phyloP scores from a whole-genome alignment of 2,888 invertebrate species.

The Polydrusus pterygomalis region DNA sequence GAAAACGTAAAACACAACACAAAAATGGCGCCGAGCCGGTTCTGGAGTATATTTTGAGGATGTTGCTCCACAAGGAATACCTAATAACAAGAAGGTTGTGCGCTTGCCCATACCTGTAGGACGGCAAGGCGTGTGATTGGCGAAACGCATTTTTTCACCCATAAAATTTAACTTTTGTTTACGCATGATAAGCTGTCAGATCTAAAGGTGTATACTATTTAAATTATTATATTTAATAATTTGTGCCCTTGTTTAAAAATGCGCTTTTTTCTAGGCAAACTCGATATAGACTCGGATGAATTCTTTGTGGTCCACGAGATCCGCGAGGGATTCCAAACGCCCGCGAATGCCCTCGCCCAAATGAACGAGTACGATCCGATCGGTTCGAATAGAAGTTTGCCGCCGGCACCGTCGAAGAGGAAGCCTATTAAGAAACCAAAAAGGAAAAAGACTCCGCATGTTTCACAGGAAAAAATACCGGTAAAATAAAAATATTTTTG shows the following conservation, averaged over 20 bases:
- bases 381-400: conserved; percentile 59
- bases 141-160: no score
- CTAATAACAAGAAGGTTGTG: no score
- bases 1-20: no score
- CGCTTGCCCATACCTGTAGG: no score
- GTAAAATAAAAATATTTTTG: conserved; percentile 17
- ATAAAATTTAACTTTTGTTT: no score
- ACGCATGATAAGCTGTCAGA: no score
- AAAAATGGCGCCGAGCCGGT: no score
- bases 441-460: conserved; percentile 70
- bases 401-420: conserved; percentile 69
- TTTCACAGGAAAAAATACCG: conserved; percentile 67
- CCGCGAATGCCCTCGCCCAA: conserved; percentile 78
- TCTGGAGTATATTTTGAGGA: no score
- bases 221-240: no score
- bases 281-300: conserved; percentile 89
- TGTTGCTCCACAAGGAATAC: no score
- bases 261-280: conserved; percentile 37
- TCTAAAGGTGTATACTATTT: no score
- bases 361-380: conserved; percentile 69
- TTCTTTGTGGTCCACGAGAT: conserved; percentile 90
- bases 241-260: background rate
- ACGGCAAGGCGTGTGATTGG: no score
- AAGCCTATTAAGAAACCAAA: conserved; percentile 71
- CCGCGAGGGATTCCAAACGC: conserved; percentile 83